These are phyloP conservation scores for Perca schrenkii DNA, from an alignment of 2,113 vertebrate species.

Conservation along the genomic window DNA sequence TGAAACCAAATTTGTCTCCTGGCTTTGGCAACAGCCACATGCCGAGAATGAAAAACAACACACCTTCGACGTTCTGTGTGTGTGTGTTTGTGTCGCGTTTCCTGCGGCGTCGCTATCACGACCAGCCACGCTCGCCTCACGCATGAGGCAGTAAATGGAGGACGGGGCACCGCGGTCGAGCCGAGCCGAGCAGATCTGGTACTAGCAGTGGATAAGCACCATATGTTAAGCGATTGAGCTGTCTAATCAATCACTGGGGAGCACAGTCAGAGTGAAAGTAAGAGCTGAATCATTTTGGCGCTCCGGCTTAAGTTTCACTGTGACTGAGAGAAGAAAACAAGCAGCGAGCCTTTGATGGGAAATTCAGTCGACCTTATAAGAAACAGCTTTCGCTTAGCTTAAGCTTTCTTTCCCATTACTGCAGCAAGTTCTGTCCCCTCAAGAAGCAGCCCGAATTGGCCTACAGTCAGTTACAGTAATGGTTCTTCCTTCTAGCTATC, in stretches of 20 bases:
- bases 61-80: too few relatives aligned
- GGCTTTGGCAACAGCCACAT: too few relatives aligned
- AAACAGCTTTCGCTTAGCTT: neutral
- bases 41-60: too few relatives aligned
- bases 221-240: too few relatives aligned
- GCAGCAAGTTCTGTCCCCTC: neutral
- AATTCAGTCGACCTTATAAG: slow-evolving; percentile 20
- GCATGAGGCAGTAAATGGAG: too few relatives aligned
- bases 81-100: too few relatives aligned
- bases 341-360: slow-evolving; percentile 24
- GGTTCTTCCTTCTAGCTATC: neutral
- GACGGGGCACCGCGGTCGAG: too few relatives aligned
- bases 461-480: neutral
- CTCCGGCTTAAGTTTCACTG: slow-evolving; percentile 32
- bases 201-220: too few relatives aligned
- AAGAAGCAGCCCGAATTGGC: neutral
- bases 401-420: neutral
- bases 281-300: slow-evolving; percentile 36
- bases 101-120: too few relatives aligned
- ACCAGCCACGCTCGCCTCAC: too few relatives aligned
- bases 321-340: slow-evolving; percentile 36
- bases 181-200: too few relatives aligned
- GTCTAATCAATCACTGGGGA: neutral
- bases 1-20: too few relatives aligned
- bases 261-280: slow-evolving; percentile 54